Evolutionary conservation across 2,888 invertebrate species (phyloP), one percentile per base, ranked within the genome.

Genomic region (Ormyrus pomaceus): DNA sequence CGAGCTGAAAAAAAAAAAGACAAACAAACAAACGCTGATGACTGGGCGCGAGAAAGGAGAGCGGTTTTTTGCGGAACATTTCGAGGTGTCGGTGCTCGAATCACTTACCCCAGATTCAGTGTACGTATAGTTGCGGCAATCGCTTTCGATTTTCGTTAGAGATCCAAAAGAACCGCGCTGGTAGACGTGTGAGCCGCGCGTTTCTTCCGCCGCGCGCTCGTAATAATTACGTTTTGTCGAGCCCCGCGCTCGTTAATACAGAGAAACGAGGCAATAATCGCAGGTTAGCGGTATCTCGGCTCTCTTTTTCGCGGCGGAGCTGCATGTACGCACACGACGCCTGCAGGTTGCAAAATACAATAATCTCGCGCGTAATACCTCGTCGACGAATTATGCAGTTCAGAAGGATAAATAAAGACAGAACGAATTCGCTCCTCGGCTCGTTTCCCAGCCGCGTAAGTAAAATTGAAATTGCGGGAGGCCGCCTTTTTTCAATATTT

Each of bases 101-200:
- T 34, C 34, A 34, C 34, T 34, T 4, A 4, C 4, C 34, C 34
- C 34, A 34, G 34, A 34, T 34, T 34, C 34, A 0, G 34, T 4
- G 0, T 34, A 34, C 4, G 19, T 2, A 4, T 2, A 4, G 34
- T 34, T 34, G 34, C 34, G 34, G 34, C 34, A 34, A 34, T 79
- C 65, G 69, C 76, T 72, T 75, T 76, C 46, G 64, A 56, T 83
- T 72, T 83, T 50, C 58, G 56, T 59, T 34, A 34, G 34, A 34
- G 34, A 34, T 34, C 4, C 34, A 34, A 3, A 34, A 34, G 34
- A 34, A 34, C 34, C 34, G 34, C 34, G 13, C 4, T 4, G 34
- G 34, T 50, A 50, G 50, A 13, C 6, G 53, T n/a, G 50, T n/a
- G 45, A 34, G 34, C 34, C n/a, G 72, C 8, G 51, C 4, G 55